Conservation (phyloP, 2,888 invertebrate species). For the Mythimna albipuncta region DNA sequence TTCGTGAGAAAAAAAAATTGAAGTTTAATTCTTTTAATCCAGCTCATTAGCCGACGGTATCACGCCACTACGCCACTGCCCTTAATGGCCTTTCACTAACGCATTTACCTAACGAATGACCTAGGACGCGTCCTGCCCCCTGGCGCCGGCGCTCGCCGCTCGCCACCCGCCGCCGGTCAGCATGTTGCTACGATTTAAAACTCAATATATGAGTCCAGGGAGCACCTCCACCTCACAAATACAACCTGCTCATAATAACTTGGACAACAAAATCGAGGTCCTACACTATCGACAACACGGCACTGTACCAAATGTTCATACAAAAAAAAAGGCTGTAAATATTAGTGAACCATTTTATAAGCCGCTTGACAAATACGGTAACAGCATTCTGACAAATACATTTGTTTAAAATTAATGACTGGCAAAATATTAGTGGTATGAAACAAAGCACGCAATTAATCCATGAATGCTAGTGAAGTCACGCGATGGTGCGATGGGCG, state of each 20-base stretch:
- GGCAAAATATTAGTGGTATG: slow-evolving; percentile 45
- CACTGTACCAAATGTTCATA: slow-evolving; percentile 3
- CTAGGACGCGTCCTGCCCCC: slow-evolving; percentile 50
- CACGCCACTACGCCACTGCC: slow-evolving; percentile 66
- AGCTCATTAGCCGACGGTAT: slow-evolving; percentile 70
- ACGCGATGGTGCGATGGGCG: slow-evolving; percentile 43
- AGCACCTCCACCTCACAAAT: slow-evolving; percentile 37
- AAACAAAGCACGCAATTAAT: slow-evolving; percentile 59
- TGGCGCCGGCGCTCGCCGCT: slow-evolving; percentile 41
- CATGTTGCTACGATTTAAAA: slow-evolving; percentile 63
- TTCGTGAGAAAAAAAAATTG: slow-evolving; percentile 67
- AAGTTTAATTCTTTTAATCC: slow-evolving; percentile 72
- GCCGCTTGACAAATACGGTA: slow-evolving; percentile 33
- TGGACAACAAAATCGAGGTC: slow-evolving; percentile 35
- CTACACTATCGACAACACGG: slow-evolving; percentile 16
- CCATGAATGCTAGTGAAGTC: slow-evolving; percentile 47
- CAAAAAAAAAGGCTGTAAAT: slow-evolving; percentile 24
- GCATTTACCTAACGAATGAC: slow-evolving; percentile 68
- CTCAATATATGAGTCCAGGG: slow-evolving; percentile 59
- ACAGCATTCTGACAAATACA: slow-evolving; percentile 38
- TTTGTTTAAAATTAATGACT: slow-evolving; percentile 53
- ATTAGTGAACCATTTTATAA: slow-evolving; percentile 10
- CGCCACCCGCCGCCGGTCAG: slow-evolving; percentile 40
- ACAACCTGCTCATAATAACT: slow-evolving; percentile 45
- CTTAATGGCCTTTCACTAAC: slow-evolving; percentile 71